A percentile compares a stretch with the other conserved stretches of the same genome.
These are phyloP conservation scores for Danaus plexippus DNA, from an alignment of 1,140 invertebrate genomes.

Conservation along the genomic window DNA sequence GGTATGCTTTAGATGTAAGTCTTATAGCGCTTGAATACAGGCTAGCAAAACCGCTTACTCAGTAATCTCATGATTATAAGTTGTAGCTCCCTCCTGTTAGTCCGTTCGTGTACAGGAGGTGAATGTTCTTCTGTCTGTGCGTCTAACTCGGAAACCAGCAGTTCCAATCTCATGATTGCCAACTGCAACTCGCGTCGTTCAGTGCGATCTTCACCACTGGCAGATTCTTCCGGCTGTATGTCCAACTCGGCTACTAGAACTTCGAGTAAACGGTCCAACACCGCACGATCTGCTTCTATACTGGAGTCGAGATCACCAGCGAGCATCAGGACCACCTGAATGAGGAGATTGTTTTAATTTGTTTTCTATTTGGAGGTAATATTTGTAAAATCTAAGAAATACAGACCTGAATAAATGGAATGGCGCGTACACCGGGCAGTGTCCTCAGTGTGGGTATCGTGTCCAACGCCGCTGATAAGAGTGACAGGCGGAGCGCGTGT, in stretches of 20 bases:
- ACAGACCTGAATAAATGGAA: constrained; percentile 75
- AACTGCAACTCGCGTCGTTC: constrained; percentile 77
- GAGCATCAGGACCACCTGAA: constrained; percentile 88
- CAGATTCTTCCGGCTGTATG: constrained; percentile 71
- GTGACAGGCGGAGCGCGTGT: constrained; percentile 77
- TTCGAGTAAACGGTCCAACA: constrained; percentile 82
- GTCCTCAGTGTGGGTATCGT: constrained; percentile 75
- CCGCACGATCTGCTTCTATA: constrained; percentile 83
- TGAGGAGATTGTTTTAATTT: not conserved
- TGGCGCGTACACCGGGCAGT: constrained; percentile 82
- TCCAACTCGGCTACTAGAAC: constrained; percentile 85
- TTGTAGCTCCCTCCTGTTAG: constrained; percentile 49
- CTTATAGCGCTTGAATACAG: too few species aligned
- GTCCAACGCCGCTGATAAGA: constrained; percentile 77
- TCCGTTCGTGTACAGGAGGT: constrained; percentile 43
- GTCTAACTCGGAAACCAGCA: constrained; percentile 84
- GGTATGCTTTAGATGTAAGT: too few species aligned
- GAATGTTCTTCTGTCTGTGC: constrained; percentile 63
- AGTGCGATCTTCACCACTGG: constrained; percentile 30
- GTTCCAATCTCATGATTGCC: constrained; percentile 85
- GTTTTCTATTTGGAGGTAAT: not conserved
- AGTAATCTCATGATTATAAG: constrained; percentile 59
- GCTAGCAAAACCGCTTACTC: constrained; percentile 39
- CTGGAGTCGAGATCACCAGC: constrained; percentile 90
- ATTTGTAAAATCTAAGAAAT: not conserved